phyloP scores from a whole-genome alignment of 1,140 invertebrate genomes.

The Coptotermes formosanus region DNA sequence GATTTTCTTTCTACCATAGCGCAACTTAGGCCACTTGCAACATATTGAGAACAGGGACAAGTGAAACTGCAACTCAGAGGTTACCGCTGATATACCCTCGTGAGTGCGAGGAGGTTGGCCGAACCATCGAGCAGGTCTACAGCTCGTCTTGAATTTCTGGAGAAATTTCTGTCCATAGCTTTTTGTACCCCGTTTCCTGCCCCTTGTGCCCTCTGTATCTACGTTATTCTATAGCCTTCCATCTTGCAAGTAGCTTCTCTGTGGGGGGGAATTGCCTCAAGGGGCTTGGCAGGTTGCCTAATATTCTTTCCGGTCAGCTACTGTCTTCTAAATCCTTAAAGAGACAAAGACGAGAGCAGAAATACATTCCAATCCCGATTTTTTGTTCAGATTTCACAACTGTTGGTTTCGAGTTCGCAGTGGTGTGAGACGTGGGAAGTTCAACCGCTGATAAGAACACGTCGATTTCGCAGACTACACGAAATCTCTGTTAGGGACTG shows the following conservation, averaged over 20 bases:
- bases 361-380: not conserved
- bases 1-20: no score
- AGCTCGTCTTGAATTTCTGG: not conserved
- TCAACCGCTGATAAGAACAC: not conserved
- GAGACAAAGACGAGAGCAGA: not conserved
- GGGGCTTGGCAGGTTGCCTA: not conserved
- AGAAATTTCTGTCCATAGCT: not conserved
- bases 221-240: not conserved
- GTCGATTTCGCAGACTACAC: not conserved
- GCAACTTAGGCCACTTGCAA: no score
- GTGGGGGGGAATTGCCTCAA: not conserved
- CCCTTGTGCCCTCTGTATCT: not conserved
- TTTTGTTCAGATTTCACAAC: not conserved
- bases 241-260: not conserved
- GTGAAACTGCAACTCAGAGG: no score
- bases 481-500: not conserved
- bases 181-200: not conserved
- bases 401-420: not conserved
- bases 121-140: not conserved
- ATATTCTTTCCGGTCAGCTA: conserved; percentile 11
- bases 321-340: not conserved
- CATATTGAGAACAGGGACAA: no score
- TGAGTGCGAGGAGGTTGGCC: no score
- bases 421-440: not conserved
- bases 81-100: no score